Percentiles rank a stretch among this genome's conserved stretches.
phyloP scores from a whole-genome alignment of 2,888 invertebrate species.

The Ernsta delagoae region DNA sequence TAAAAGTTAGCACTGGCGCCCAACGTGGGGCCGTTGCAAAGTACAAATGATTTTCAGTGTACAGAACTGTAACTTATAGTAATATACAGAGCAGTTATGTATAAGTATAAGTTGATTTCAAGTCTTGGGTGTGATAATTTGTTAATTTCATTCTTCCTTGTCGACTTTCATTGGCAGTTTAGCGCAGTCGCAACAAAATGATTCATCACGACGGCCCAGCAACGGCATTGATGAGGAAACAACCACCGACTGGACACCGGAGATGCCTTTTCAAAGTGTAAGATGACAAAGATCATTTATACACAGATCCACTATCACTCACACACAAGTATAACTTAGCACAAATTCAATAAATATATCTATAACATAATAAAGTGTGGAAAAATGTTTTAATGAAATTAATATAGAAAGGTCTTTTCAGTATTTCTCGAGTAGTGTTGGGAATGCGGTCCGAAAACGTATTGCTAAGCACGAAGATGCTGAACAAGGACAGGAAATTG shows the following conservation, averaged over 20 bases:
- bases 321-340: background rate
- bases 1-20: no score
- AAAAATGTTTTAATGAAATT: background rate
- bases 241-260: slow-evolving; percentile 94
- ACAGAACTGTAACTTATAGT: no score
- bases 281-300: no score
- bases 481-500: slow-evolving; percentile 58
- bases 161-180: background rate
- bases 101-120: no score
- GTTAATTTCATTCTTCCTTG: no score
- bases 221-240: slow-evolving; percentile 90
- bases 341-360: no score
- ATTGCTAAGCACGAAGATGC: slow-evolving; percentile 51
- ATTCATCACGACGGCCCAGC: slow-evolving; percentile 62
- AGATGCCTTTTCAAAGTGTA: slow-evolving; percentile 96
- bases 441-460: slow-evolving; percentile 53
- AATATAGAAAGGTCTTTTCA: slow-evolving; percentile 40
- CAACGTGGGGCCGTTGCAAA: no score
- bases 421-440: slow-evolving; percentile 78
- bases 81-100: no score
- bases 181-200: slow-evolving; percentile 41
- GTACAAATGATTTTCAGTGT: no score
- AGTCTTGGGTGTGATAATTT: no score
- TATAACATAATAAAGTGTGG: no score
- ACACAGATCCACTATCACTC: background rate